Base-by-base conservation (phyloP, 92 coral and sea anemone genomes). In the Plumapathes pennacea region DNA sequence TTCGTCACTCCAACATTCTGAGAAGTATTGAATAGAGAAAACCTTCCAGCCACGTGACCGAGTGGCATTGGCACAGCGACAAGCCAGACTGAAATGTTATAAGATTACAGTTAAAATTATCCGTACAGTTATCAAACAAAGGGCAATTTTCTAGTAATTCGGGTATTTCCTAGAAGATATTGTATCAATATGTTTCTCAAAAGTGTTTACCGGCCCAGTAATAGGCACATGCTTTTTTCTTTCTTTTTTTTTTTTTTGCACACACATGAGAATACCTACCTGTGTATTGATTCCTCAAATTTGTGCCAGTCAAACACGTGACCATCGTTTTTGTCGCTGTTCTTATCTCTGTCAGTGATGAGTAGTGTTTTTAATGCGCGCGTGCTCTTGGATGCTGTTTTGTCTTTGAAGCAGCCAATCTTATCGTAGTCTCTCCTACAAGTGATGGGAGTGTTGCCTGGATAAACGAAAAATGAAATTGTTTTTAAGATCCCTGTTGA, bases 1-100 rank as follows among this genome's bases (percentile, higher is more conserved):
- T 21, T 64, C 58, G 3, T 78, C 84, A 46, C 84, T 77, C 84
- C 84, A 77, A 36, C 84, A 77, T 49, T 77, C 84, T 8, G 71
- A 77, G 11, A 48, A 77, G 51, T 56, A 59, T 41, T 77, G 84
- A 17, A 77, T 20, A 6, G 77, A 77, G 25, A 77, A 77, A 2
- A 77, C 78, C 28, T 77, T 77, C 84, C 84, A 77, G 19, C 84
- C 84, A 43, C 46, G 60, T 54, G 25, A 65, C 38, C 78, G 77
- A 0, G 84, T 77, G 39, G 52, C 54, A 36, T 64, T 64, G 19
- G 78, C 84, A 51, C 84, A 77, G 31, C 84, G 78, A 50, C 84
- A 77, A 2, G 84, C 84, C 42, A 77, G 72, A 20, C 84, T 77
- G 13, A 17, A n/a, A n/a, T n/a, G n/a, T n/a, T n/a, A n/a, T n/a